These are phyloP conservation scores for Pelodiscus sinensis DNA, from an alignment of 2,113 vertebrate species.

Conservation along the genomic window DNA sequence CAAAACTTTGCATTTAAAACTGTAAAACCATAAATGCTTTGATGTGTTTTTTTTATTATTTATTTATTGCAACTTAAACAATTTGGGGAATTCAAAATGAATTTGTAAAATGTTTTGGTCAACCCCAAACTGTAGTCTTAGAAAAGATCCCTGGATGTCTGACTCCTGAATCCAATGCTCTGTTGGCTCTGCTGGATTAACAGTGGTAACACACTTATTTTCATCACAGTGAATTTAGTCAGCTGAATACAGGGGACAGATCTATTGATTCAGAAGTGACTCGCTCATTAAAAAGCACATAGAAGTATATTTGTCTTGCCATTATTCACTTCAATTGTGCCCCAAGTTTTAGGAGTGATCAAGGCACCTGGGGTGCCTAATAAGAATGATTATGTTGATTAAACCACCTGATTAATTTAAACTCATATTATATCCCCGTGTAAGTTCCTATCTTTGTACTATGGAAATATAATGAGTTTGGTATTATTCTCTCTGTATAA, in stretches of 20 bases:
- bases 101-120: background rate
- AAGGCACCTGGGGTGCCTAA: background rate
- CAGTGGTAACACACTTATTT: background rate
- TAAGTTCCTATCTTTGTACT: background rate
- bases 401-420: background rate
- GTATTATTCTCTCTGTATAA: background rate
- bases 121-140: background rate
- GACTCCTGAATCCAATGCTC: background rate
- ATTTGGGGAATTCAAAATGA: background rate
- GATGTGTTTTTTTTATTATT: background rate
- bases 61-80: background rate
- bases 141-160: background rate
- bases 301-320: background rate
- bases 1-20: background rate
- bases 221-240: background rate
- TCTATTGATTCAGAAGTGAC: background rate
- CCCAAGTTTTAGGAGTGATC: background rate
- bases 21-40: background rate
- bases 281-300: background rate
- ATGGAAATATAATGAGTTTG: background rate
- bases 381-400: background rate
- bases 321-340: background rate
- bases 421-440: background rate
- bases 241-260: background rate
- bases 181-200: background rate